A percentile compares a stretch with the other conserved stretches of the same genome.
phyloP scores from a whole-genome alignment of 2,797 vertebrate species.

The Rhinella marina region DNA sequence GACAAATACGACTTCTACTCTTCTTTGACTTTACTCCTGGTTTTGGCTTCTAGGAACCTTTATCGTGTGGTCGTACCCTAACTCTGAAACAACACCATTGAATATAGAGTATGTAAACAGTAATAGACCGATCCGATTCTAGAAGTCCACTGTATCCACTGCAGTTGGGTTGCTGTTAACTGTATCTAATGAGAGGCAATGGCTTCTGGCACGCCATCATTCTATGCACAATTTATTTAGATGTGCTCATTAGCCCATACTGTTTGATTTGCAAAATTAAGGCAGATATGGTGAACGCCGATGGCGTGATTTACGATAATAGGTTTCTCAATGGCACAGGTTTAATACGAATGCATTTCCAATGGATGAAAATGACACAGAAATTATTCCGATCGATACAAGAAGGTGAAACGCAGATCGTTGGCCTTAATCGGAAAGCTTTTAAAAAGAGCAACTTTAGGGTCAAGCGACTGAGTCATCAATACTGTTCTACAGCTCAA shows the following conservation, averaged over 20 bases:
- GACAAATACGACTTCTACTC: no score
- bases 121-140: neutral
- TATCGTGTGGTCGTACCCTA: no score
- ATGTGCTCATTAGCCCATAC: neutral
- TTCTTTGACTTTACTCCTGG: no score
- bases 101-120: neutral
- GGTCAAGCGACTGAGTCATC: constrained; percentile 33
- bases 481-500: constrained; percentile 40
- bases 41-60: no score
- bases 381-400: constrained; percentile 38
- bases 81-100: no score
- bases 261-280: neutral
- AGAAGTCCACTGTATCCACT: no score
- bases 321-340: neutral
- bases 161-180: neutral
- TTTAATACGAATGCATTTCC: constrained; percentile 19
- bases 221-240: neutral
- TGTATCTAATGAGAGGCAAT: neutral
- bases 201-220: neutral
- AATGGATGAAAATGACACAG: constrained; percentile 25
- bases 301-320: constrained; percentile 13
- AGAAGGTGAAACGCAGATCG: constrained; percentile 34
- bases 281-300: neutral
- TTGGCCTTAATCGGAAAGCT: constrained; percentile 32
- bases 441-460: constrained; percentile 40